Evolutionary conservation across 1,140 invertebrate species (phyloP), one percentile per base, ranked within the genome.

Genomic region (Ips typographus): DNA sequence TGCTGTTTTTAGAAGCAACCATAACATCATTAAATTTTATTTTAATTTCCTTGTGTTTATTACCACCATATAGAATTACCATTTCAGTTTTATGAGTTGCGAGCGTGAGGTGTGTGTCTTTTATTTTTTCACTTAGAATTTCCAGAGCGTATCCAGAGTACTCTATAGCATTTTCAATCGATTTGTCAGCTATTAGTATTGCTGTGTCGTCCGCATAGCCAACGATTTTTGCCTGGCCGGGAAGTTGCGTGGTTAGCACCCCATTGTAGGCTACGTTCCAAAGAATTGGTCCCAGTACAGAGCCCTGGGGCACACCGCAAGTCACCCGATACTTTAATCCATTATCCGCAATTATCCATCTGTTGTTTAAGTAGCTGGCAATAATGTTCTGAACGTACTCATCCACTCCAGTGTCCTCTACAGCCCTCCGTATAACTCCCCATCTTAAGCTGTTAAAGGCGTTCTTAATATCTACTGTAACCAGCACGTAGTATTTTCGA

Each of bases 371-470:
- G 7, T 55, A 6, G 8, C 5, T 6, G 8, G 8, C 8, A 8
- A 1, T 2, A 37, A 37, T 5, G 22, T 22, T 22, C 22, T 22
- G 22, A 22, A 5, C 37, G 6, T 1, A 2, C 5, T 36, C 5
- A 7, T 2, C 4, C 52, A 6, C 8, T 37, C 8, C 2, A 36
- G 8, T 47, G 3, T 36, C 37, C 37, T n/a, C 47, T 58, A 1
- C 2, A 57, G 40, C 4, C 40, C 40, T 62, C 52, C 40, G 56
- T 7, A 71, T 71, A 22, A 55, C 40, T 4, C 8, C 4, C 65
- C 70, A 71, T 3, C 42, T 56, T 2, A 53, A 53, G 3, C 51
- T 68, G 41, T 71, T 71, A 43, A 68, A 72, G 7, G 70, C 72
- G 52, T 68, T 71, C 40, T 61, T 47, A 1, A 73, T 36, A 51